Base-by-base conservation (phyloP, 2,797 vertebrate genomes). In the Chelon labrosus region DNA sequence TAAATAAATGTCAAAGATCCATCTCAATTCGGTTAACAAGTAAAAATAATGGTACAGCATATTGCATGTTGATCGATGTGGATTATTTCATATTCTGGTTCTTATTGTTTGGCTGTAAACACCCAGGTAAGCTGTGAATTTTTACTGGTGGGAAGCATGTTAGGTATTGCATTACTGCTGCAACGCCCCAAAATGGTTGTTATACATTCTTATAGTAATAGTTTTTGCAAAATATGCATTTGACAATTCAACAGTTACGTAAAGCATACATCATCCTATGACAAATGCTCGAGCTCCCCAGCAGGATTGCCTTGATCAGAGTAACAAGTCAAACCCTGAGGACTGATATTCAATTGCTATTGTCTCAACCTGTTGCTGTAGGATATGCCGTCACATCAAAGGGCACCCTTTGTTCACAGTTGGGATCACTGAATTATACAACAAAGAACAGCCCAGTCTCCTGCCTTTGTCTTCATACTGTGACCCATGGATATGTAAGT, bases 361-460 rank as follows among this genome's bases (percentile, higher is more conserved):
- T 69, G 64, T 73, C 46, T 60, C 69, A 63, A 72, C 75, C 61
- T 79, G 68, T 53, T 73, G 69, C 77, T 74, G 14, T 16, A 57
- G 54, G 59, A 79, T 47, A 70, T 73, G 69, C 49, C 63, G 27
- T 61, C 52, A 77, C 77, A 81, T 83, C 67, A 82, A 82, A 82
- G 63, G 25, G 47, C 12, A 13, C 19, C 35, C 31, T 78, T 64
- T 79, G 72, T 77, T 75, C 83, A 74, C 72, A 65, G 61, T 67
- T 19, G 19, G 60, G 38, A 67, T 61, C 49, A 53, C 70, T 85
- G 55, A 79, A 83, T 83, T 72, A 83, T 81, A 74, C 64, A 83
- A 87, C 83, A 87, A 76, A 85, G 66, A 60, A n/a, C 38, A 25
- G 62, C 27, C 11, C 55, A 47, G 55, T 58, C 63, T 66, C 20